Evolutionary conservation across 2,797 vertebrate genomes (phyloP), one percentile per base, ranked within the genome.

Genomic region (Spondyliosoma cantharus): DNA sequence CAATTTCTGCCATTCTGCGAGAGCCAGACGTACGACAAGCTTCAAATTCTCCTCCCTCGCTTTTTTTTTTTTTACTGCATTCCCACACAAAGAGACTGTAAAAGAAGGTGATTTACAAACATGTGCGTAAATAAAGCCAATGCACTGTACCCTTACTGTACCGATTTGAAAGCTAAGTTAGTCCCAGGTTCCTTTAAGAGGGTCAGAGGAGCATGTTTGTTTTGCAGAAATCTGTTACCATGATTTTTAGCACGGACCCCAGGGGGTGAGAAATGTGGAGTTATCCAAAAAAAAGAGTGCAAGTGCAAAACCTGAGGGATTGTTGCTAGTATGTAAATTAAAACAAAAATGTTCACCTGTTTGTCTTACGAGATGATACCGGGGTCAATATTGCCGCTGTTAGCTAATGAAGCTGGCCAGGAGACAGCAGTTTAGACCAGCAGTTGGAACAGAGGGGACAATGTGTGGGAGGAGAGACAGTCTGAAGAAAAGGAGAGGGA

Each of bases 91-190:
- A 86, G 83, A 87, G 83, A 87, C 75, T 81, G 73, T 90, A 92
- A 93, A 92, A 80, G 57, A 59, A 83, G 89, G 77, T 86, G 89
- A 91, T 94, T 92, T 92, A 92, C 76, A 86, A 82, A 85, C 48
- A 77, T 81, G 86, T 81, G 82, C 85, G 87, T 88, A 87, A 90
- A 91, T 88, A 46, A 15, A 15, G 63, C 75, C 61, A 20, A 4
- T 72, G 71, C 62, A 42, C 52, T 62, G 53, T 67, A 77, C 54
- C 37, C 43, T 56, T 75, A 66, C 62, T 3, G 13, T 85, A 66
- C 69, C 83, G 61, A 72, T 82, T 86, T n/a, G 12, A 81, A 85
- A 74, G 69, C 84, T 82, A 68, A 76, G 71, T 76, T 77, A 54
- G 75, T 84, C 73, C 62, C 17, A 48, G 53, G 32, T 70, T 79